These are phyloP conservation scores for Dicyrtomina minuta DNA, from an alignment of 2,888 invertebrate species.

Conservation along the genomic window DNA sequence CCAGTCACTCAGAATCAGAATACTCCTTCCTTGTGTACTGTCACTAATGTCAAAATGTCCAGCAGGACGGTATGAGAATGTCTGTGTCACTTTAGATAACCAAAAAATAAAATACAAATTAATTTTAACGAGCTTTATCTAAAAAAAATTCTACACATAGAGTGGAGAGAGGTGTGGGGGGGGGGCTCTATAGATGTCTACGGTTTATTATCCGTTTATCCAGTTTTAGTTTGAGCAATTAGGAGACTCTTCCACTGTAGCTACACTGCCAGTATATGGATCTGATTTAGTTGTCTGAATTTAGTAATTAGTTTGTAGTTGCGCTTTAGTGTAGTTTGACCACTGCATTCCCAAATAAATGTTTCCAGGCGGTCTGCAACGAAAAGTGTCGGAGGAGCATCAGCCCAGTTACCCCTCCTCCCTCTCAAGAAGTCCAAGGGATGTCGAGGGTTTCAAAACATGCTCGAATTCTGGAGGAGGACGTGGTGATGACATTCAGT, in stretches of 20 bases:
- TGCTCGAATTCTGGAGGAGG: slow-evolving; percentile 19
- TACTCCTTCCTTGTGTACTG: too few species aligned
- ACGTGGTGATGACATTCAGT: slow-evolving; percentile 19
- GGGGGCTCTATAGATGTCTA: too few species aligned
- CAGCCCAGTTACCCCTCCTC: slow-evolving; percentile 17
- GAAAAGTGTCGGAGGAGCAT: slow-evolving; percentile 33
- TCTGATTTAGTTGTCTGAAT: background rate
- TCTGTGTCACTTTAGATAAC: too few species aligned
- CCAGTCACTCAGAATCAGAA: too few species aligned
- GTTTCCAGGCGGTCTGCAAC: slow-evolving; percentile 30
- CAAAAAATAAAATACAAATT: too few species aligned
- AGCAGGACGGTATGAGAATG: too few species aligned
- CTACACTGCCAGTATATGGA: background rate
- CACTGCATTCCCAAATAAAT: background rate
- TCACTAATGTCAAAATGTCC: too few species aligned
- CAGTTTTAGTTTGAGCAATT: background rate
- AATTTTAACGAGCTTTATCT: too few species aligned
- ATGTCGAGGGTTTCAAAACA: slow-evolving; percentile 29
- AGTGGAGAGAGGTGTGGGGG: background rate
- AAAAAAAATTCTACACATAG: too few species aligned
- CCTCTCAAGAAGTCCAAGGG: slow-evolving; percentile 27
- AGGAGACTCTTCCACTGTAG: background rate
- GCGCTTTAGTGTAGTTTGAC: background rate
- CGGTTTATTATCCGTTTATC: background rate
- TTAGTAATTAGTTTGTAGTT: background rate